These are phyloP conservation scores for Alosa alosa DNA, from an alignment of 2,113 vertebrate species.

Conservation along the genomic window DNA sequence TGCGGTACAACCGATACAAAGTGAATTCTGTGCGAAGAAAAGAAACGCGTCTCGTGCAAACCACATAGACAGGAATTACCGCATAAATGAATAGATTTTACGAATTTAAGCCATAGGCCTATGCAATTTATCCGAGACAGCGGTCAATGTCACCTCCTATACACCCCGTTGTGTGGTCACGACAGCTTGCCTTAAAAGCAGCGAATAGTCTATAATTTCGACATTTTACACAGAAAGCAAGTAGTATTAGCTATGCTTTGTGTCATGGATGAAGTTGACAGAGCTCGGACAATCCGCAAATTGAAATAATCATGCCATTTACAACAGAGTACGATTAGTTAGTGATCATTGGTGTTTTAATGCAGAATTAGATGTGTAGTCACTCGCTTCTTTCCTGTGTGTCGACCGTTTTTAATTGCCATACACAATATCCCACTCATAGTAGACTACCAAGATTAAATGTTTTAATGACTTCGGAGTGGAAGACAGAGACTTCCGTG, in stretches of 20 bases:
- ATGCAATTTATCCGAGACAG: too few relatives aligned
- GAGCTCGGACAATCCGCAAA: background rate
- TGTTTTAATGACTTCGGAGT: background rate
- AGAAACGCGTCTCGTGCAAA: background rate
- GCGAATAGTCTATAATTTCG: background rate
- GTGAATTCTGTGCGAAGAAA: background rate
- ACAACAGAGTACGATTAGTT: too few relatives aligned
- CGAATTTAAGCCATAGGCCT: too few relatives aligned
- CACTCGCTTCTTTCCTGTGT: background rate
- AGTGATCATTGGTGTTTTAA: too few relatives aligned
- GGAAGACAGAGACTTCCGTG: background rate
- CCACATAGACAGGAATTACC: background rate
- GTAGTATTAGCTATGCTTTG: background rate
- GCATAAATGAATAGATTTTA: too few relatives aligned
- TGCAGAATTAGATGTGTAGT: background rate
- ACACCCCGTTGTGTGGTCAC: background rate
- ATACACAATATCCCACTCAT: background rate
- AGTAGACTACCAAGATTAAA: background rate
- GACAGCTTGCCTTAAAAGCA: background rate
- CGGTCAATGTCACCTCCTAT: too few relatives aligned
- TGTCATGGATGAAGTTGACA: background rate
- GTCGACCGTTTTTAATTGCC: background rate
- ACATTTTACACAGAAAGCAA: background rate
- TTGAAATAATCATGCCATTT: background rate
- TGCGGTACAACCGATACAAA: background rate